phyloP scores from a whole-genome alignment of 2,888 invertebrate species.

The Dorcus hopei region DNA sequence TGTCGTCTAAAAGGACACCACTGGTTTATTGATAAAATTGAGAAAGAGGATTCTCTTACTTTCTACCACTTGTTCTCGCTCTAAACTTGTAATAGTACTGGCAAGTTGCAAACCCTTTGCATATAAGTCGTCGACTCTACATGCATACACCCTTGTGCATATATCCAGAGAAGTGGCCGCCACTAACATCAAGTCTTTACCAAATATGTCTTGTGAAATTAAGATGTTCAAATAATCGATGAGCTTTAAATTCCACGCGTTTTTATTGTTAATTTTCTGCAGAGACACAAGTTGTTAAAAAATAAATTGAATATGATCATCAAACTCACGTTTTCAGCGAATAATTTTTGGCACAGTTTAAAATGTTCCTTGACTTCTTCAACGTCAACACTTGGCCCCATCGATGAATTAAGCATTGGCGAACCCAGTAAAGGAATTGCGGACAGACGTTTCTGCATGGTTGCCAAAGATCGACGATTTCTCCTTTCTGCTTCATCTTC shows the following conservation, averaged over 20 bases:
- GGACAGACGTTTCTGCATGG: background rate
- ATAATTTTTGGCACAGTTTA: slow-evolving; percentile 7
- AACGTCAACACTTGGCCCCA: background rate
- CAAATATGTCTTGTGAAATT: slow-evolving; percentile 1
- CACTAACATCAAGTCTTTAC: slow-evolving; percentile 6
- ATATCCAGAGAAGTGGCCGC: slow-evolving; percentile 13
- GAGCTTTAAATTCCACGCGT: slow-evolving; percentile 15
- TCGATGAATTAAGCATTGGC: background rate
- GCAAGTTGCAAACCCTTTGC: slow-evolving; percentile 8
- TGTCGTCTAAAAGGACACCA: background rate
- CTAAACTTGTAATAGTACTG: background rate
- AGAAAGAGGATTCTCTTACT: background rate
- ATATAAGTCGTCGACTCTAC: slow-evolving; percentile 13
- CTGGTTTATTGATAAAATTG: background rate
- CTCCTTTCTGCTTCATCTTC: background rate
- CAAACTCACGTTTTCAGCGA: slow-evolving; percentile 9
- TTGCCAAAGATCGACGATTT: background rate
- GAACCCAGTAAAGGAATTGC: background rate
- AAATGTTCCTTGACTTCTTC: slow-evolving; percentile 7
- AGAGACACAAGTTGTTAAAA: background rate
- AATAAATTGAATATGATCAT: background rate
- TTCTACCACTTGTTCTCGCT: background rate
- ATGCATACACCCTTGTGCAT: slow-evolving; percentile 13
- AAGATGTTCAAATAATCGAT: slow-evolving; percentile 10
- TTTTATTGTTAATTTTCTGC: slow-evolving; percentile 16